Evolutionary conservation across 2,797 vertebrate species (phyloP), one percentile per base, ranked within the genome.

Genomic region (Fistularia tabacaria): DNA sequence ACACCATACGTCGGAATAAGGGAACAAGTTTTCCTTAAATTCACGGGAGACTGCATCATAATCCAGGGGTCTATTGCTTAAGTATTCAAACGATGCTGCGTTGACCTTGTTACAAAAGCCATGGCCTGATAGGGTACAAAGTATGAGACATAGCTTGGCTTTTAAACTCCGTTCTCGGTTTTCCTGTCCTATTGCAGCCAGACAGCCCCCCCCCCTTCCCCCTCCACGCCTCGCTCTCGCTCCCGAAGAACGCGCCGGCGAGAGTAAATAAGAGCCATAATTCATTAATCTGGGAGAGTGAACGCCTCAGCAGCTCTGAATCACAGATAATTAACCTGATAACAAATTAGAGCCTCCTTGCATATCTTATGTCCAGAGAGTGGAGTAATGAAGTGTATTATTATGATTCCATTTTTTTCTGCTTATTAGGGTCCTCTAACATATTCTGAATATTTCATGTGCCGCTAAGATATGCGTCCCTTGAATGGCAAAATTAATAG

Each of bases 301-400:
- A 84, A 83, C 38, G 74, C 77, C 77, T 88, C 78, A 83, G 79
- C 70, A 77, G 60, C 76, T 85, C 80, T 67, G 77, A 82, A 87
- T 74, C 81, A 81, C 69, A 85, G 80, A 87, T 88, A 85, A 90
- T 90, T 87, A 88, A 85, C 79, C 77, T 76, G 82, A 83, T 87
- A 85, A 87, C 73, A 82, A 87, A 88, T 84, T 66, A 81, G 70
- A 61, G 76, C 76, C 72, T 76, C 77, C 69, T 79, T 87, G 79
- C 82, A 87, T 85, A 85, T 81, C 86, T 87, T 65, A 82, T 79
- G 56, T 81, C 66, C 54, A 25, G 14, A 63, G 59, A 79, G 79
- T 76, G 65, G 60, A 77, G 76, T 85, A 86, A 89, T 87, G 77
- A 87, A 84, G 68, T 80, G 69, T 65, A 57, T 81, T 71, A 72